A percentile compares a stretch with the other conserved stretches of the same genome.
Conservation (phyloP, 2,797 vertebrate genomes). For the Sebastes nivosus region DNA sequence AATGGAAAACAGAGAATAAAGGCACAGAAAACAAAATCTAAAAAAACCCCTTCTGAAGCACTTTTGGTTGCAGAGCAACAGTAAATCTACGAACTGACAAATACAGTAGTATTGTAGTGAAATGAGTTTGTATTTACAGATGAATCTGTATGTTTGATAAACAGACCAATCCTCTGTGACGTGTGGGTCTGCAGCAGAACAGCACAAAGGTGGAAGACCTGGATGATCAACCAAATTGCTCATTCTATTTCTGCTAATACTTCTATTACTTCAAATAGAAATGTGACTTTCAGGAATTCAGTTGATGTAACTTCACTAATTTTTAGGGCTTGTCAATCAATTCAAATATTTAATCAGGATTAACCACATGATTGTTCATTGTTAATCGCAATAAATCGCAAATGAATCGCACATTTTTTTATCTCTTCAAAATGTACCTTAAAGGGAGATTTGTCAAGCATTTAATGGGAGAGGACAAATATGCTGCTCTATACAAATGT, state of each 20-base stretch:
- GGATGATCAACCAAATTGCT: neutral
- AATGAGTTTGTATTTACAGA: neutral
- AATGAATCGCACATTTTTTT: no score
- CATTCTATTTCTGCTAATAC: neutral
- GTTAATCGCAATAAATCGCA: no score
- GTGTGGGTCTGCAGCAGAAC: neutral
- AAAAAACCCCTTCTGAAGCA: neutral
- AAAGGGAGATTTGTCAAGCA: no score
- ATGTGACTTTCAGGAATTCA: no score
- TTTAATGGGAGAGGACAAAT: no score
- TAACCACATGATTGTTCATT: no score
- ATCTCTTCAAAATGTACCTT: no score
- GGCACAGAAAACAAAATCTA: neutral
- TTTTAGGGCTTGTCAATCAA: no score
- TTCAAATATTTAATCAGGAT: no score
- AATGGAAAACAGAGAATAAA: neutral
- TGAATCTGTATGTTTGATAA: neutral
- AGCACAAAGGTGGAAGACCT: neutral
- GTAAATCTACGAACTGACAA: neutral
- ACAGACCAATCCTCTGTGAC: neutral
- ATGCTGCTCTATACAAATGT: no score
- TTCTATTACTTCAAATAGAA: neutral
- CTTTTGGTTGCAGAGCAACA: neutral
- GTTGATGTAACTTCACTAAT: neutral
- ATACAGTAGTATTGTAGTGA: neutral